phyloP scores from a whole-genome alignment of 2,113 vertebrate species.

The Coturnix japonica region DNA sequence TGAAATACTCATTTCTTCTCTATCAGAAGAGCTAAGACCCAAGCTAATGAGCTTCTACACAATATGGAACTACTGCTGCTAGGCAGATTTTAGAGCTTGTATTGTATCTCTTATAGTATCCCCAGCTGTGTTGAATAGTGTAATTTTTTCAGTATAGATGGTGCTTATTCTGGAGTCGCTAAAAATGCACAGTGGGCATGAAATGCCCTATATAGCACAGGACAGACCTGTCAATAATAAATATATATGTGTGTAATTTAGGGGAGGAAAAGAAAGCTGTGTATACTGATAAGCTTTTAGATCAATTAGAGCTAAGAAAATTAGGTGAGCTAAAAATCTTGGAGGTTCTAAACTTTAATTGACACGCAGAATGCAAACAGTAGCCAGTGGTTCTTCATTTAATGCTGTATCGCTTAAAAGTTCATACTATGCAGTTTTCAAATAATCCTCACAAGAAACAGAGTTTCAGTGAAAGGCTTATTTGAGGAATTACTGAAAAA shows the following conservation, averaged over 20 bases:
- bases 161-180: neutral
- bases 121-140: neutral
- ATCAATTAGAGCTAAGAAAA: neutral
- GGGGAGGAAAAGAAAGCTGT: neutral
- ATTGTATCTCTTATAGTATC: neutral
- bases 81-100: neutral
- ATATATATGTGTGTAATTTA: neutral
- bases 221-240: neutral
- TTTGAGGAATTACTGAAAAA: conserved; percentile 36
- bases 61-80: neutral
- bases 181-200: neutral
- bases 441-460: conserved; percentile 35
- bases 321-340: neutral
- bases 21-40: neutral
- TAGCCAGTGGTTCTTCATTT: neutral
- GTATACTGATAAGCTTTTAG: neutral
- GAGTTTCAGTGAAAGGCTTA: neutral
- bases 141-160: accelerated
- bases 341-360: conserved; percentile 20
- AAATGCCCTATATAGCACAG: neutral
- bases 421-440: conserved; percentile 31
- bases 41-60: neutral
- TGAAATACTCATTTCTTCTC: neutral
- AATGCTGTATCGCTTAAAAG: conserved; percentile 3
- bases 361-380: neutral